These are phyloP conservation scores for Stegodyphus dumicola DNA, from an alignment of 1,140 invertebrate species.

Conservation along the genomic window DNA sequence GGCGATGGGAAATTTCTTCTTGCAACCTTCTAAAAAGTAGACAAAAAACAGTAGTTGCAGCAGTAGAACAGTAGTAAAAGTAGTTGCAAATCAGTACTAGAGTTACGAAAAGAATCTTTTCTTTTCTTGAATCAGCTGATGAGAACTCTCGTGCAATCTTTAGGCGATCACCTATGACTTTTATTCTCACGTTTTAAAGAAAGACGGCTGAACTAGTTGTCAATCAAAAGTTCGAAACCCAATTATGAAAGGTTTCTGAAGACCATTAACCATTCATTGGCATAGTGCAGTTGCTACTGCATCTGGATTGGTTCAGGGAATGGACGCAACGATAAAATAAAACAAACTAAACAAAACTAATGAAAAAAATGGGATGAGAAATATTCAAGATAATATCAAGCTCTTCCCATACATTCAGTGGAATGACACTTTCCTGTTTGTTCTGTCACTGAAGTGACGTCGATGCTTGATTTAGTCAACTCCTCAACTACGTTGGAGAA, in stretches of 20 bases:
- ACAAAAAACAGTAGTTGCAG: too few relatives aligned
- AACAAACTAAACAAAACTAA: neutral
- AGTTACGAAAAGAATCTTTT: slow-evolving; percentile 26
- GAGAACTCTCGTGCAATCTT: slow-evolving; percentile 20
- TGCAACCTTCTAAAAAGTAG: slow-evolving; percentile 15
- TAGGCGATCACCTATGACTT: slow-evolving; percentile 28
- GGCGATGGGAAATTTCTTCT: neutral
- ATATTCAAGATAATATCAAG: slow-evolving; percentile 30
- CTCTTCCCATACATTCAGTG: slow-evolving; percentile 14
- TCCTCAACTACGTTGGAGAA: neutral
- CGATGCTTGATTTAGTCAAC: slow-evolving; percentile 29
- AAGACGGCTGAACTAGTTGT: slow-evolving; percentile 20
- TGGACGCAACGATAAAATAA: slow-evolving; percentile 8
- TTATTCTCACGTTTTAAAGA: slow-evolving; percentile 33
- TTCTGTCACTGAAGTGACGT: slow-evolving; percentile 36
- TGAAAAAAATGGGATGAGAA: neutral
- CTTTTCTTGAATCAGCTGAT: slow-evolving; percentile 26
- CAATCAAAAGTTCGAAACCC: slow-evolving; percentile 36
- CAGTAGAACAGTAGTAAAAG: neutral
- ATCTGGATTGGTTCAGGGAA: slow-evolving; percentile 27
- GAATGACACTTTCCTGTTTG: slow-evolving; percentile 45
- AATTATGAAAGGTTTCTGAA: slow-evolving; percentile 41
- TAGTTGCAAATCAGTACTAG: slow-evolving; percentile 30
- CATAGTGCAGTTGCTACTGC: slow-evolving; percentile 8
- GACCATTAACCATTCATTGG: slow-evolving; percentile 51